Evolutionary conservation across 2,797 vertebrate genomes (phyloP).

Genomic region (Amphiprion clarkii): DNA sequence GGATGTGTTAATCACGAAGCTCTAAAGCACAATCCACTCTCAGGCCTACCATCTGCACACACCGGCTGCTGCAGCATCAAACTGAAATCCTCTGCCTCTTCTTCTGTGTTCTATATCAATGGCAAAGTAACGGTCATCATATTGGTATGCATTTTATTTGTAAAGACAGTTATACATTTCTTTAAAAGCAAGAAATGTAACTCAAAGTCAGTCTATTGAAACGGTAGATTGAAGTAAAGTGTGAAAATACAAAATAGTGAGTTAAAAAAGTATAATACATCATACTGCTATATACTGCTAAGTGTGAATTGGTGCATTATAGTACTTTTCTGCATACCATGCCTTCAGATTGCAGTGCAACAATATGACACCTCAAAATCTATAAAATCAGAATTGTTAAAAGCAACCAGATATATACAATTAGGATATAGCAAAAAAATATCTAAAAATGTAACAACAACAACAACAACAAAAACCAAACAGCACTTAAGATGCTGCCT

Average conservation of each 20-base stretch:
- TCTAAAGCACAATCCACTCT: constrained; percentile 77
- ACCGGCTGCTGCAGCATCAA: constrained; percentile 75
- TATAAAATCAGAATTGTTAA: background rate
- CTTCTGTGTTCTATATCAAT: constrained; percentile 25
- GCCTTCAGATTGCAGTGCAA: background rate
- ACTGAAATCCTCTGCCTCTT: constrained; percentile 45
- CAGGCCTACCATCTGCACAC: constrained; percentile 82
- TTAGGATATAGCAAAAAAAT: too few relatives aligned
- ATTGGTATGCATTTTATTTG: constrained; percentile 20
- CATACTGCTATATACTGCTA: background rate
- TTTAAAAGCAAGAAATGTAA: background rate
- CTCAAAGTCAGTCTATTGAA: background rate
- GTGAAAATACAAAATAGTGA: background rate
- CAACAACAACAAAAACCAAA: too few relatives aligned
- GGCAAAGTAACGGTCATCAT: constrained; percentile 12
- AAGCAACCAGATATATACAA: background rate
- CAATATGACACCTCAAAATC: background rate
- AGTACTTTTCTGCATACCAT: background rate
- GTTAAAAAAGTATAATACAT: too few relatives aligned
- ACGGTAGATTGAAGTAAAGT: background rate
- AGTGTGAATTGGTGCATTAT: background rate
- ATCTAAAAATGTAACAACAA: too few relatives aligned
- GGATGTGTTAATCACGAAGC: constrained; percentile 78
- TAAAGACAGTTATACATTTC: background rate
- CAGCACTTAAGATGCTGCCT: too few relatives aligned